Conservation (phyloP, 2,113 vertebrate species). For the Falco punctatus region DNA sequence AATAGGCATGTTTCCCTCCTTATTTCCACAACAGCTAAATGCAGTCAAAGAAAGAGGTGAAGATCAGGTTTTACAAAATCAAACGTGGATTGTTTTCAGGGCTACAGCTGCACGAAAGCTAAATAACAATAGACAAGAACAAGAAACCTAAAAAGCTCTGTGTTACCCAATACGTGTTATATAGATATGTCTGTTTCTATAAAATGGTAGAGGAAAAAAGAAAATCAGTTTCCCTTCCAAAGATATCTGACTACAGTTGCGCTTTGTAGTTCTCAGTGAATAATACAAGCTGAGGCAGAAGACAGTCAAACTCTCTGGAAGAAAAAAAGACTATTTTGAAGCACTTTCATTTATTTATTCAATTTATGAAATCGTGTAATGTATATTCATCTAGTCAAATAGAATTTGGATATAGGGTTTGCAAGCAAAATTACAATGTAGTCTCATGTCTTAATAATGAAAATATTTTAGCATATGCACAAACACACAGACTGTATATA, state of each 20-base stretch:
- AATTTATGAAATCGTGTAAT: background rate
- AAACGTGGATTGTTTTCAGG: conserved; percentile 20
- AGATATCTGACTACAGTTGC: background rate
- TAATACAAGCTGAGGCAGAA: background rate
- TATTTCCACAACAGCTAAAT: conserved; percentile 33
- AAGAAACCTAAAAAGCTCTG: conserved; percentile 11
- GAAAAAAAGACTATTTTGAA: background rate
- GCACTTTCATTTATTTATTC: background rate
- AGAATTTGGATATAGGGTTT: background rate
- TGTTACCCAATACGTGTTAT: conserved; percentile 1
- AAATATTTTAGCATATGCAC: background rate
- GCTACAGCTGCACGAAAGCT: background rate
- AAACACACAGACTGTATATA: background rate
- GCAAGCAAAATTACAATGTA: background rate
- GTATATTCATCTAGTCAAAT: background rate
- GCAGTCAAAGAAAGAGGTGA: conserved; percentile 66
- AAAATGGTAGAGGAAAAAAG: background rate
- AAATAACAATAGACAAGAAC: conserved; percentile 11
- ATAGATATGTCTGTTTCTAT: conserved; percentile 31
- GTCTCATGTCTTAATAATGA: background rate
- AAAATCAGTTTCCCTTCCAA: background rate
- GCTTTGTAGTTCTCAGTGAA: background rate
- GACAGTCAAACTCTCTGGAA: background rate
- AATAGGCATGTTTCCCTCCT: conserved; percentile 30
- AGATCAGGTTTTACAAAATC: conserved; percentile 71